Evolutionary conservation across 2,113 vertebrate species (phyloP).

Genomic region (Poeciliopsis turrubarensis): DNA sequence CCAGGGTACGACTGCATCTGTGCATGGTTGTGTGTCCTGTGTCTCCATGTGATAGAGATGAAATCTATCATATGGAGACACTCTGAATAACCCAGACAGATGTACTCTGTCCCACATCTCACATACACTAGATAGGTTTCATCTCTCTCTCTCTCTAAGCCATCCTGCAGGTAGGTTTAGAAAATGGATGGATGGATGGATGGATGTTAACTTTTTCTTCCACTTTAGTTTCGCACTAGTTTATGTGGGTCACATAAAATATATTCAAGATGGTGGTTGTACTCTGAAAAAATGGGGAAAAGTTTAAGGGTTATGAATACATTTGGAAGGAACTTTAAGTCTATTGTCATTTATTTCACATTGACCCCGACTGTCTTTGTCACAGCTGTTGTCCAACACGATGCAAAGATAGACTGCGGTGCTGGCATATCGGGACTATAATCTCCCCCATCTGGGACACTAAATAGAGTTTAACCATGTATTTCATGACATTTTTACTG

Average conservation of each 20-base stretch:
- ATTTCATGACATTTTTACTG: constrained; percentile 24
- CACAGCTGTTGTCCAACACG: neutral
- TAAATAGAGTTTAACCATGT: constrained; percentile 29
- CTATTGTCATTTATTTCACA: constrained; percentile 1
- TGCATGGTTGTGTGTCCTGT: neutral
- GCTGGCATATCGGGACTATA: neutral
- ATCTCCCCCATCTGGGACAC: constrained; percentile 4
- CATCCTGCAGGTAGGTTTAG: neutral
- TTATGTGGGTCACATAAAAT: neutral
- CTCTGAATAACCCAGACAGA: too few relatives aligned
- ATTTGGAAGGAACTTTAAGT: neutral
- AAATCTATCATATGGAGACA: neutral
- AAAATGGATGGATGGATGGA: neutral
- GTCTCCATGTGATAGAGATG: neutral
- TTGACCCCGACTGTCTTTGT: constrained; percentile 13
- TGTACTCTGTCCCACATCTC: too few relatives aligned
- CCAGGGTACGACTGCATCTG: neutral
- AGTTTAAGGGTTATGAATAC: neutral
- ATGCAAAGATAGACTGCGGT: constrained; percentile 7
- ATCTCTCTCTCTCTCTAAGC: neutral
- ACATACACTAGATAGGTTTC: neutral
- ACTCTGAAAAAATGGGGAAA: neutral
- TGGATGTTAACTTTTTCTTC: neutral
- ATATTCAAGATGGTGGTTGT: neutral
- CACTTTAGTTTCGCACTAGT: neutral